phyloP scores from a whole-genome alignment of 2,888 invertebrate genomes.

The Spatulosminthurus flaviceps region DNA sequence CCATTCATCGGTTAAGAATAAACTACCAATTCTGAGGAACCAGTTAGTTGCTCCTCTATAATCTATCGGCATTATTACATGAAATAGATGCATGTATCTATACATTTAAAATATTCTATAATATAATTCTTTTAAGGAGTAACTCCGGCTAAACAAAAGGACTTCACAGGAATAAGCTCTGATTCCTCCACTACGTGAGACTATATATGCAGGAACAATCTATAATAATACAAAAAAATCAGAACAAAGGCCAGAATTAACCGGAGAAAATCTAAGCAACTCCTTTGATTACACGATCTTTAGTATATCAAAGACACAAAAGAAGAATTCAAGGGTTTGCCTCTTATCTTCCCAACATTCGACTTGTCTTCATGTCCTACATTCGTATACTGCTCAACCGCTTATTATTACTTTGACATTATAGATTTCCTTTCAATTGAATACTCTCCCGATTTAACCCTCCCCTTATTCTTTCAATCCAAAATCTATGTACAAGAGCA shows the following conservation, averaged over 20 bases:
- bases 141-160: too few relatives aligned
- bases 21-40: too few relatives aligned
- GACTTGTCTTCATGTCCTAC: neutral
- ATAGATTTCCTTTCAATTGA: neutral
- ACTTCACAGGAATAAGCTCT: too few relatives aligned
- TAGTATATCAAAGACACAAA: neutral
- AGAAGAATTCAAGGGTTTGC: neutral
- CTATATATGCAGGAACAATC: too few relatives aligned
- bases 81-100: too few relatives aligned
- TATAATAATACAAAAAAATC: neutral
- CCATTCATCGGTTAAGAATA: too few relatives aligned
- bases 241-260: neutral
- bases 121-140: too few relatives aligned
- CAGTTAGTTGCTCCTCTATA: too few relatives aligned
- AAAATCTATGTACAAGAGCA: neutral
- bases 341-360: neutral
- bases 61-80: too few relatives aligned
- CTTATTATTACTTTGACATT: slow-evolving; percentile 3
- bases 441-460: neutral
- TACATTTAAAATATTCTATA: too few relatives aligned
- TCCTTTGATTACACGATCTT: slow-evolving; percentile 7
- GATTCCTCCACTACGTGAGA: too few relatives aligned
- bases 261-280: neutral
- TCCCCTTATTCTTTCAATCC: neutral
- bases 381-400: neutral